phyloP scores from a whole-genome alignment of 2,113 vertebrate species.

The Sylvia atricapilla region DNA sequence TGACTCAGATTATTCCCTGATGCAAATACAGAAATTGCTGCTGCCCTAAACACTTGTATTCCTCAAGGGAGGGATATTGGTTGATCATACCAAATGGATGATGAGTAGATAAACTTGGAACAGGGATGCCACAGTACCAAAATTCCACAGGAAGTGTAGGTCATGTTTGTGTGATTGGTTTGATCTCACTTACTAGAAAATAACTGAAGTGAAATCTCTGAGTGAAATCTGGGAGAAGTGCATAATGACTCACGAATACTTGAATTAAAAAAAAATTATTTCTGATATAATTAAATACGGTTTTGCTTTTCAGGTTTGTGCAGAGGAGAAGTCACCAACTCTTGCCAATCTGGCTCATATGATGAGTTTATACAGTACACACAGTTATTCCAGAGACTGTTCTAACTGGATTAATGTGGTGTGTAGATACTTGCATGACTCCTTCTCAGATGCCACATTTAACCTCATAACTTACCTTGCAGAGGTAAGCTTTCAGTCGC shows the following conservation, averaged over 20 bases:
- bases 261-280: not conserved
- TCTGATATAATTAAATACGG: not conserved
- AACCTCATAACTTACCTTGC: conserved; percentile 94
- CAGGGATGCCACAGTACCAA: not conserved
- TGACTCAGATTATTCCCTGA: not conserved
- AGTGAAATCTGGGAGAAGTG: not conserved
- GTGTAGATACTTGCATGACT: conserved; percentile 94
- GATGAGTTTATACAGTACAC: conserved; percentile 97
- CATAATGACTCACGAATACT: not conserved
- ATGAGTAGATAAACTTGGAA: not conserved
- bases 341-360: conserved; percentile 96
- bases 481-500: conserved; percentile 79
- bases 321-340: conserved; percentile 90
- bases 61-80: rapidly evolving
- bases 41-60: not conserved
- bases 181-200: not conserved
- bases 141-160: not conserved
- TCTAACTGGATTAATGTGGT: conserved; percentile 98
- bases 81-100: not conserved
- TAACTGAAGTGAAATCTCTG: not conserved
- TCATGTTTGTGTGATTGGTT: not conserved
- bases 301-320: conserved; percentile 78
- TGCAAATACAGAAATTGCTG: not conserved
- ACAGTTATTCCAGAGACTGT: conserved; percentile 96
- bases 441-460: conserved; percentile 92